Base-by-base conservation (phyloP, 2,888 invertebrate species). In the Lasioglossum vierecki region DNA sequence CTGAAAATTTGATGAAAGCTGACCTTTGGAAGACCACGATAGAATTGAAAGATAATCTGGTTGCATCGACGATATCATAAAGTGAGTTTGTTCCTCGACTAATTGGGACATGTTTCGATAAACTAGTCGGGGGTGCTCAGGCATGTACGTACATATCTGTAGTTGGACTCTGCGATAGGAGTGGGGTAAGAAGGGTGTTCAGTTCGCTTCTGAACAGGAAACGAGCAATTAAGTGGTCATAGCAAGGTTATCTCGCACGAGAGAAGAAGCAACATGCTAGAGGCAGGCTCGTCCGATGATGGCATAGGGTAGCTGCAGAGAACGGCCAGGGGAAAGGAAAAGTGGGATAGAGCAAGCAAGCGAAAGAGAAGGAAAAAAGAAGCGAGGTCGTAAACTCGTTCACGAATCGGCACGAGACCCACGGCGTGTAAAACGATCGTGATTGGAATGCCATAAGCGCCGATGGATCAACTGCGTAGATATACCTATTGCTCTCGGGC, bases 191-290 rank as follows among this genome's bases (percentile, higher is more conserved):
- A 75, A 53, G 60, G 76, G 63, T 80, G 75, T 80, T 88, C 83
- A 44, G 85, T 83, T 74, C 60, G 85, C 89, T 91, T 92, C 92
- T 93, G 90, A 91, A 92, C 94, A 94, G 94, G 94, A 94, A 94
- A 93, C 92, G 93, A 92, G 93, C 93, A 94, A 94, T 94, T 94
- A 94, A 94, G 92, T 87, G 90, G 88, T 91, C 90, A 88, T 88
- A 89, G 90, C 91, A 91, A 92, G 91, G 91, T 93, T 93, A 94
- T 94, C 93, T 91, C 91, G 85, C 85, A 80, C 89, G 87, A 84
- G 82, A 79, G 86, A 68, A 80, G 78, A 66, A 85, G 84, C 84
- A 84, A 79, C 84, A 80, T 81, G 75, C 79, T 9, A 53, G 76
- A 85, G 80, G 71, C 79, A 77, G 84, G 81, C 49, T 63, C 49